phyloP scores from a whole-genome alignment of 2,797 vertebrate species.

The Salarias fasciatus region DNA sequence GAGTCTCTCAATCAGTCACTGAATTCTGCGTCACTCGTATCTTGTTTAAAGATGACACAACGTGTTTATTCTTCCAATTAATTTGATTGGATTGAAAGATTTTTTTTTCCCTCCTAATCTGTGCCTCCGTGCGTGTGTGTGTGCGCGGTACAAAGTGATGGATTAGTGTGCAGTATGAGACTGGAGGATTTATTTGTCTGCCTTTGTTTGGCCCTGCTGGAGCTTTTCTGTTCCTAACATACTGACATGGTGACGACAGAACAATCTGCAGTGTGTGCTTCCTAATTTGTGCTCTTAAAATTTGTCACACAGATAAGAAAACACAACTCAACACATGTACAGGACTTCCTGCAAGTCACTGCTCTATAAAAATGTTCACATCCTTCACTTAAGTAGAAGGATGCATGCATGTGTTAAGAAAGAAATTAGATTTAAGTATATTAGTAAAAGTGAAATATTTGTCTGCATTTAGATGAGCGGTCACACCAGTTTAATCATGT shows the following conservation, averaged over 20 bases:
- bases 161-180: constrained; percentile 24
- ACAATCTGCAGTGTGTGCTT: not conserved
- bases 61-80: constrained; percentile 26
- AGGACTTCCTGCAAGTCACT: too few species aligned
- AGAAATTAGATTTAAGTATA: too few species aligned
- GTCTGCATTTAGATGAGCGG: too few species aligned
- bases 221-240: constrained; percentile 1
- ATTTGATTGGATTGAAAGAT: constrained; percentile 44
- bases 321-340: too few species aligned
- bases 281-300: not conserved
- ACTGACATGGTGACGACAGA: not conserved
- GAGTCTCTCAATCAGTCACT: constrained; percentile 39
- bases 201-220: not conserved
- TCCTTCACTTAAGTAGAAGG: too few species aligned
- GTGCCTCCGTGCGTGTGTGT: constrained; percentile 9
- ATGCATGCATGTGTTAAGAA: too few species aligned
- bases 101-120: constrained; percentile 18
- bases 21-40: constrained; percentile 38
- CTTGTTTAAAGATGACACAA: constrained; percentile 42
- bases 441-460: too few species aligned
- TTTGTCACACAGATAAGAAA: too few species aligned
- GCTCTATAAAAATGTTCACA: too few species aligned
- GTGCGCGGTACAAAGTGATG: not conserved
- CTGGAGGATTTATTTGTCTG: constrained; percentile 12
- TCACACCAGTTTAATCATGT: too few species aligned